A percentile compares a stretch with the other conserved stretches of the same genome.
Evolutionary conservation across 2,113 vertebrate genomes (phyloP).

Genomic region (Toxostoma redivivum): DNA sequence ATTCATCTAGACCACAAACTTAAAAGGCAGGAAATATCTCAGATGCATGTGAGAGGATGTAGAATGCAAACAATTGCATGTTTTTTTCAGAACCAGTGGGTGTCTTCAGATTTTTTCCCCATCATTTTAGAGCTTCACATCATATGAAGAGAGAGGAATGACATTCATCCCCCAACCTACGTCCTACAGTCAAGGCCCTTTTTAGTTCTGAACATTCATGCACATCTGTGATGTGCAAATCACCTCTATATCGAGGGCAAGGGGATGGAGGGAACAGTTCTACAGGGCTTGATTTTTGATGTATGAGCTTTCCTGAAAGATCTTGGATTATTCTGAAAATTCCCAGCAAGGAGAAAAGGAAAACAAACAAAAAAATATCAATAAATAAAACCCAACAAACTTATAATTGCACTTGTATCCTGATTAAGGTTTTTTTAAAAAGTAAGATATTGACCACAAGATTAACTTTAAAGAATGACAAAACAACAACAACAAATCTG

Average conservation of each 20-base stretch:
- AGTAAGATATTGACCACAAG: not conserved
- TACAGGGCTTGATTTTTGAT: not conserved
- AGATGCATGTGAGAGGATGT: not conserved
- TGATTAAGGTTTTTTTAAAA: not conserved
- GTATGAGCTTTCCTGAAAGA: not conserved
- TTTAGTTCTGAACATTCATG: not conserved
- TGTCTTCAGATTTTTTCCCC: not conserved
- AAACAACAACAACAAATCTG: not conserved
- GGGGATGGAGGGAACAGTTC: not conserved
- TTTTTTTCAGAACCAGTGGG: not conserved
- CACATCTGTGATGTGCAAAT: not conserved
- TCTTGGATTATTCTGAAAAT: not conserved
- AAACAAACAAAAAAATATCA: not conserved
- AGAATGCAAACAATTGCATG: not conserved
- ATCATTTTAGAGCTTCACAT: not conserved
- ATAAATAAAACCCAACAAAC: no score
- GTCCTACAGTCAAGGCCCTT: not conserved
- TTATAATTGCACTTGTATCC: not conserved
- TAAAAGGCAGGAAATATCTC: not conserved
- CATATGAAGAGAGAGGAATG: not conserved
- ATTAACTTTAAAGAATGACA: not conserved
- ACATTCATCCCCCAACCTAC: not conserved
- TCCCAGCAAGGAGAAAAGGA: not conserved
- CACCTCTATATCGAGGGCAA: not conserved
- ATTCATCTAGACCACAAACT: not conserved